Conservation (phyloP, 1,140 invertebrate species). For the Drosophila micromelanica region DNA sequence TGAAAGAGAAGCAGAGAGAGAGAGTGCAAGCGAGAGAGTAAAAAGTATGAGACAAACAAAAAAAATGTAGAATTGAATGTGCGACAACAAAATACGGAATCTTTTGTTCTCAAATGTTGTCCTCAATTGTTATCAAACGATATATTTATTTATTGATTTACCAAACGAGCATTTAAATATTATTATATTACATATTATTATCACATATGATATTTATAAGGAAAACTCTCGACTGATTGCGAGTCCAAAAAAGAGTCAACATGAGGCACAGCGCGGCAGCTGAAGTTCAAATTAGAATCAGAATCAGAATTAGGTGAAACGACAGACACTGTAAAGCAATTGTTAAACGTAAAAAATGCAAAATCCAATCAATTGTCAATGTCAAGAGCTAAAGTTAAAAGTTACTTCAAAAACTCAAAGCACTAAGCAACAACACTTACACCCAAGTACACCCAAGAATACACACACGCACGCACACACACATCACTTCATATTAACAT, state of each 20-base stretch:
- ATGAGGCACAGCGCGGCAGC: constrained; percentile 32
- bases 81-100: constrained; percentile 73
- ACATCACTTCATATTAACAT: constrained; percentile 14
- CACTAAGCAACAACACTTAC: constrained; percentile 10
- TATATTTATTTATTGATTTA: constrained; percentile 77
- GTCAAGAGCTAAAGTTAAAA: constrained; percentile 20
- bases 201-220: constrained; percentile 41
- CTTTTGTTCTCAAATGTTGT: constrained; percentile 81
- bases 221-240: constrained; percentile 26
- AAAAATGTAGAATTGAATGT: constrained; percentile 26
- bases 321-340: constrained; percentile 39
- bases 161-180: constrained; percentile 39
- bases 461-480: neutral
- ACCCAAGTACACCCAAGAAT: neutral
- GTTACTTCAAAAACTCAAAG: constrained; percentile 10
- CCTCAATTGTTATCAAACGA: constrained; percentile 73
- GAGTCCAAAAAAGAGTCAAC: constrained; percentile 25
- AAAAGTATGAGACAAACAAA: neutral
- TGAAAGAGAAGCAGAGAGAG: constrained; percentile 9
- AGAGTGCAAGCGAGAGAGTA: neutral
- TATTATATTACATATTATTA: constrained; percentile 46
- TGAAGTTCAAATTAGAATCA: constrained; percentile 59
- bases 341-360: constrained; percentile 50
- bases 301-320: constrained; percentile 60
- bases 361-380: constrained; percentile 23